Percentiles rank a stretch among this genome's conserved stretches.
These are phyloP conservation scores for Choloepus hoffmanni DNA, from an alignment of 2,113 vertebrate genomes.

Conservation along the genomic window DNA sequence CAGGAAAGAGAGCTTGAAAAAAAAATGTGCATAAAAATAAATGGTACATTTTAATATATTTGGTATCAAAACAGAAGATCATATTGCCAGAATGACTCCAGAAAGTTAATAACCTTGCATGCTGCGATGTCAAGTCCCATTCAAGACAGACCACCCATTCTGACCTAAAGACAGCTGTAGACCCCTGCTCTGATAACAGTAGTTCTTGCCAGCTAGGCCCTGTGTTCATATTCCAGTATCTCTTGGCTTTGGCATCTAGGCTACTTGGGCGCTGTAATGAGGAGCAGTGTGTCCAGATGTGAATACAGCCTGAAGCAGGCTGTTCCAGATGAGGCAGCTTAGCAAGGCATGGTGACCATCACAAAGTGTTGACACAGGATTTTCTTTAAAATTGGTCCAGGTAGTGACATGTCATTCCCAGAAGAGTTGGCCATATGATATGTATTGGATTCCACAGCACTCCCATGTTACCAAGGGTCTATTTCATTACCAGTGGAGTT, in stretches of 20 bases:
- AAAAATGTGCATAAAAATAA: slow-evolving; percentile 45
- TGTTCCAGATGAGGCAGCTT: slow-evolving; percentile 13
- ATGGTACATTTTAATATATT: slow-evolving; percentile 32
- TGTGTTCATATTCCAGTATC: not conserved
- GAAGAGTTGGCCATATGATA: not conserved
- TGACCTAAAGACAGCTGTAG: not conserved
- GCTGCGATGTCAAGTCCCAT: not conserved
- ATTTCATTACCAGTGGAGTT: not conserved
- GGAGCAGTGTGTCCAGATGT: slow-evolving; percentile 10
- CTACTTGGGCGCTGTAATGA: not conserved
- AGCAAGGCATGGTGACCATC: not conserved
- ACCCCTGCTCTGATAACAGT: not conserved
- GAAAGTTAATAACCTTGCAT: slow-evolving; percentile 28
- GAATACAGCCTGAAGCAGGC: not conserved
- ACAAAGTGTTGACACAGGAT: not conserved
- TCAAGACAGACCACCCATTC: slow-evolving; percentile 60
- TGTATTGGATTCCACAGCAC: not conserved
- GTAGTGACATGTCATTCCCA: not conserved
- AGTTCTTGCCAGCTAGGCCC: not conserved
- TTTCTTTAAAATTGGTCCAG: slow-evolving; percentile 45
- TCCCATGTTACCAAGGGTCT: not conserved
- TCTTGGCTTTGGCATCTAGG: slow-evolving; percentile 6
- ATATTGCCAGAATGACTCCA: slow-evolving; percentile 40
- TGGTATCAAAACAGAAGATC: slow-evolving; percentile 56
- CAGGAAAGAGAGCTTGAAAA: not conserved